These are phyloP conservation scores for Cosmorhoe ocellata DNA, from an alignment of 2,888 invertebrate species.

Conservation along the genomic window DNA sequence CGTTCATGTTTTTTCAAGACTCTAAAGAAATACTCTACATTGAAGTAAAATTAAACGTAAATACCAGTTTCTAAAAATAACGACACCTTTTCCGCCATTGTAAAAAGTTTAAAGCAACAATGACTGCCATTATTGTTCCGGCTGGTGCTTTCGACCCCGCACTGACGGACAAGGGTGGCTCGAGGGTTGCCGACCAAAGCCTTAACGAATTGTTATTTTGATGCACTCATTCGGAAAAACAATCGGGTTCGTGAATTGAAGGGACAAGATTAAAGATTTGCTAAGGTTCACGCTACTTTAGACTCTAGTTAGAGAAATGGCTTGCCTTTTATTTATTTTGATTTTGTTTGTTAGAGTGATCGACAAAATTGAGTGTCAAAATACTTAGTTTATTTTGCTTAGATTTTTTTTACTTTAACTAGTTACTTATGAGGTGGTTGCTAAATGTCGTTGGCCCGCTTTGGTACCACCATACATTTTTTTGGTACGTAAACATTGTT, in stretches of 20 bases:
- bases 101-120: slow-evolving; percentile 23
- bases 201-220: slow-evolving; percentile 78
- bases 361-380: neutral
- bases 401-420: neutral
- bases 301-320: slow-evolving; percentile 41
- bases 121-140: slow-evolving; percentile 31
- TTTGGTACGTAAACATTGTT: no score
- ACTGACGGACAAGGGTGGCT: slow-evolving; percentile 43
- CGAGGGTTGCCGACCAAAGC: slow-evolving; percentile 53
- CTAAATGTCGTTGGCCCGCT: no score
- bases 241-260: slow-evolving; percentile 68
- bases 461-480: no score
- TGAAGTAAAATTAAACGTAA: no score
- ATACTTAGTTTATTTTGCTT: no score
- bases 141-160: slow-evolving; percentile 28
- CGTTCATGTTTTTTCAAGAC: no score
- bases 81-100: slow-evolving; percentile 9
- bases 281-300: slow-evolving; percentile 60
- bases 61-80: neutral
- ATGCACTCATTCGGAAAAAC: slow-evolving; percentile 78
- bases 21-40: no score
- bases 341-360: slow-evolving; percentile 18
- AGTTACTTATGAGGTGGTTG: no score
- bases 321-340: slow-evolving; percentile 21
- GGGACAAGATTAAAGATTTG: slow-evolving; percentile 72